These are phyloP conservation scores for Hofmannophila pseudospretella DNA, from an alignment of 2,888 invertebrate genomes.

Conservation along the genomic window DNA sequence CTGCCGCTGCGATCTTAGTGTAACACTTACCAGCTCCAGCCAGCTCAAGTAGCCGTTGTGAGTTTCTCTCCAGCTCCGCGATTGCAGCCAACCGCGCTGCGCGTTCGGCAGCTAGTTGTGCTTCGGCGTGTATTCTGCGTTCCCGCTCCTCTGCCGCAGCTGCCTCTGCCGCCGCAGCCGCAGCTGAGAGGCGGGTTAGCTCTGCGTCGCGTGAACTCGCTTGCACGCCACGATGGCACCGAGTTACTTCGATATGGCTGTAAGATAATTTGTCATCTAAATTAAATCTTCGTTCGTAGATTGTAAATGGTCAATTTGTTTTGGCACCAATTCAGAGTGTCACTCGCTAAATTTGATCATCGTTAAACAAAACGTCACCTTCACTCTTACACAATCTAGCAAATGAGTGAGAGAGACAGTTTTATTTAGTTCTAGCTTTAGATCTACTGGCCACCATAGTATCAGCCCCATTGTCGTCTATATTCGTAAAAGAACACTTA, in stretches of 20 bases:
- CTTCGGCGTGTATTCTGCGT: constrained; percentile 76
- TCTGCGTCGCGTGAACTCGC: constrained; percentile 82
- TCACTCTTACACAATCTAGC: no score
- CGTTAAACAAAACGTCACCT: no score
- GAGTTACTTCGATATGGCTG: constrained; percentile 58
- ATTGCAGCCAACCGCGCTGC: constrained; percentile 85
- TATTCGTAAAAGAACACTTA: constrained; percentile 22
- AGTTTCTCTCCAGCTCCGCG: constrained; percentile 85
- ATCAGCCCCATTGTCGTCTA: no score
- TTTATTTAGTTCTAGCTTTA: no score
- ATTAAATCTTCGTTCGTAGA: no score
- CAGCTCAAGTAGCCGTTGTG: constrained; percentile 82
- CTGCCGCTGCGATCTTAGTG: no score
- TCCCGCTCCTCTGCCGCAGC: constrained; percentile 80
- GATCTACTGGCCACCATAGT: no score
- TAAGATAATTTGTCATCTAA: background rate
- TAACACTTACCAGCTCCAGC: constrained; percentile 70
- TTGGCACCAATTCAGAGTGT: no score
- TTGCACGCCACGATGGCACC: constrained; percentile 79
- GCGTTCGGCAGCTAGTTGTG: constrained; percentile 81
- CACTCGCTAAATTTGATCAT: no score
- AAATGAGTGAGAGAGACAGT: no score
- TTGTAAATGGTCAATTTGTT: no score
- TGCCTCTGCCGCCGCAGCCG: constrained; percentile 77
- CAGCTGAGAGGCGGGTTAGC: constrained; percentile 78